These are phyloP conservation scores for Gorsachius goisagi DNA, from an alignment of 2,113 vertebrate species.

Conservation along the genomic window DNA sequence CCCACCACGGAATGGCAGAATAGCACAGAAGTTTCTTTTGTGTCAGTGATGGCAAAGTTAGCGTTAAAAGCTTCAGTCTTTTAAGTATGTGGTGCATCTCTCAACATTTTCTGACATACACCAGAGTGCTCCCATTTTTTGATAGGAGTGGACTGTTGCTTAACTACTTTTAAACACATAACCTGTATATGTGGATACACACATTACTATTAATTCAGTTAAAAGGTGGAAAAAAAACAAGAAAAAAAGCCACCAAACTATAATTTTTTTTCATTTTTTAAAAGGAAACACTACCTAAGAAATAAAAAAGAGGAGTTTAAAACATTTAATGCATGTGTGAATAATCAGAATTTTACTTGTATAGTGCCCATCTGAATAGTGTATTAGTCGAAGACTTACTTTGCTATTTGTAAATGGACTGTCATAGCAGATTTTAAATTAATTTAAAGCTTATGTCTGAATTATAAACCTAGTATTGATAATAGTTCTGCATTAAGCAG, in stretches of 20 bases:
- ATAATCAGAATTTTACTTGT: not conserved
- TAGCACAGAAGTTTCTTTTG: not conserved
- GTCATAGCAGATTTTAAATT: not conserved
- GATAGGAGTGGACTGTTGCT: not conserved
- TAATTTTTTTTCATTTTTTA: not conserved
- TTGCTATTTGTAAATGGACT: not conserved
- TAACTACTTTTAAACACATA: not conserved
- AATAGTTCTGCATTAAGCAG: not conserved
- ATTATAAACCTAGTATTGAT: not conserved
- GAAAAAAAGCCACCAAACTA: not conserved
- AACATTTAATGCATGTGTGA: not conserved
- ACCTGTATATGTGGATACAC: not conserved
- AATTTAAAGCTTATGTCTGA: not conserved
- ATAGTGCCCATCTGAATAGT: not conserved
- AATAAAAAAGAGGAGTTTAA: not conserved
- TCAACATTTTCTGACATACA: not conserved
- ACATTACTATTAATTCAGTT: not conserved
- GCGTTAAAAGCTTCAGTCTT: not conserved
- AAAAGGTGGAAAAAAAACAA: not conserved
- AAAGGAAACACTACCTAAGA: not conserved
- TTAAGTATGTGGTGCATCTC: not conserved
- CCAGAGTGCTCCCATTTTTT: not conserved
- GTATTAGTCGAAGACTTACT: not conserved
- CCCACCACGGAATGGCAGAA: not conserved
- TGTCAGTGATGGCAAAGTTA: not conserved